Conservation (phyloP, 2,888 invertebrate species). For the Pachymerium ferrugineum region DNA sequence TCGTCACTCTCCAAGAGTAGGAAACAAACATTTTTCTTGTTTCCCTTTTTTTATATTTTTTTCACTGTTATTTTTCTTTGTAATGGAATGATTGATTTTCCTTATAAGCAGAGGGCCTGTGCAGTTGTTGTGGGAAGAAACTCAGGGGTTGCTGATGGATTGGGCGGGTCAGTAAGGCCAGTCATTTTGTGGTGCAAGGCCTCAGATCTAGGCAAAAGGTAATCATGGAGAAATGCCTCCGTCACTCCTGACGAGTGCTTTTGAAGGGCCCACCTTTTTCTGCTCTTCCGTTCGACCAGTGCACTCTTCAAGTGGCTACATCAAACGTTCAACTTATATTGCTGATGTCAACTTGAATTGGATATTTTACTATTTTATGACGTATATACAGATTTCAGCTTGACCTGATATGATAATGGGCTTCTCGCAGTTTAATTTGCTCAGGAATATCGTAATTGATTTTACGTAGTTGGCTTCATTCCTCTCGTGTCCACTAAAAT, state of each 20-base stretch:
- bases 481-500: neutral
- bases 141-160: neutral
- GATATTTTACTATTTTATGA: no score
- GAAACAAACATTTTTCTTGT: neutral
- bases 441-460: neutral
- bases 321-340: neutral
- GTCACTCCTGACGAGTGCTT: neutral
- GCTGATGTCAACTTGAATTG: neutral
- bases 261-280: neutral
- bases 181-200: slow-evolving; percentile 8
- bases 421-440: neutral
- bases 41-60: neutral
- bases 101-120: neutral
- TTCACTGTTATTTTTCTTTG: neutral
- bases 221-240: slow-evolving; percentile 8
- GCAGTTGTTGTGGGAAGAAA: neutral
- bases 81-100: neutral
- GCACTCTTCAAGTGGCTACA: no score
- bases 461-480: slow-evolving; percentile 4
- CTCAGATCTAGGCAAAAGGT: no score
- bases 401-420: neutral
- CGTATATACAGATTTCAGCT: no score
- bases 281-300: no score
- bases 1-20: neutral
- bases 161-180: slow-evolving; percentile 9